These are phyloP conservation scores for Conger conger DNA, from an alignment of 2,113 vertebrate genomes.

Conservation along the genomic window DNA sequence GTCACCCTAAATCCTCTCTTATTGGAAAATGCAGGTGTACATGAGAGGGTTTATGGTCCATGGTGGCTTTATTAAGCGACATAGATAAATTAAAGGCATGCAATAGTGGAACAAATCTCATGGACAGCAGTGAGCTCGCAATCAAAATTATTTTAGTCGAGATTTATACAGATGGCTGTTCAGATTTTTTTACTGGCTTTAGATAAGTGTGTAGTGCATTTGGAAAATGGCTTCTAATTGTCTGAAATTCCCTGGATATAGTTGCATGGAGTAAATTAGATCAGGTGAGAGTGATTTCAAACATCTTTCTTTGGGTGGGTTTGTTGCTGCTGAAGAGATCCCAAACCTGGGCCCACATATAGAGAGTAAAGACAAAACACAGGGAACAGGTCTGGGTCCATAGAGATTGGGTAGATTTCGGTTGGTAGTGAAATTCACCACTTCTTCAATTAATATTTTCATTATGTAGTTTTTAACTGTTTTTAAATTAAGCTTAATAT, in stretches of 20 bases:
- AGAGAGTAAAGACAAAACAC: too few species aligned
- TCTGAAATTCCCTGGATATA: not conserved
- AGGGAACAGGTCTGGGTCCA: too few species aligned
- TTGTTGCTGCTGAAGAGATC: not conserved
- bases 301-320: not conserved
- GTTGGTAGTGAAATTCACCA: too few species aligned
- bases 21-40: not conserved
- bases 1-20: not conserved
- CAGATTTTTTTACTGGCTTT: not conserved
- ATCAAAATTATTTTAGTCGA: not conserved
- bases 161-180: constrained; percentile 15
- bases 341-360: too few species aligned
- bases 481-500: too few species aligned
- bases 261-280: not conserved
- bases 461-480: not conserved
- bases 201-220: not conserved
- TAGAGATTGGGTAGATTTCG: too few species aligned
- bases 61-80: not conserved
- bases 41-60: not conserved
- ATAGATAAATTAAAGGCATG: constrained; percentile 12
- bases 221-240: not conserved
- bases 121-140: constrained; percentile 2
- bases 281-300: not conserved
- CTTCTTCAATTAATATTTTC: not conserved
- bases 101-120: constrained; percentile 10